These are phyloP conservation scores for Endomychus coccineus DNA, from an alignment of 2,888 invertebrate species.

Conservation along the genomic window DNA sequence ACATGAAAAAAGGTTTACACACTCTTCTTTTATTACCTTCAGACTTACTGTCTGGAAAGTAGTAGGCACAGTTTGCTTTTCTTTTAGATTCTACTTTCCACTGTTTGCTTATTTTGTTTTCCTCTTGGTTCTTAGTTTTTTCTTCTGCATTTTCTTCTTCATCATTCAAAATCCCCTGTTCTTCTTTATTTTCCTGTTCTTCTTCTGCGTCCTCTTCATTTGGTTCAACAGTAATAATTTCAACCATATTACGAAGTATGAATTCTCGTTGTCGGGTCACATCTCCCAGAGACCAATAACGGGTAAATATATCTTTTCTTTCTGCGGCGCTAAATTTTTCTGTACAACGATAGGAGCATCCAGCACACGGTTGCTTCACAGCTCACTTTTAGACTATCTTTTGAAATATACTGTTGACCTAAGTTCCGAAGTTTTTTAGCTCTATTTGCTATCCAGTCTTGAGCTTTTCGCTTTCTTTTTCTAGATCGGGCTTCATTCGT, in stretches of 20 bases:
- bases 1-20: conserved; percentile 4
- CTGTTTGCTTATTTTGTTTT: no score
- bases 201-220: no score
- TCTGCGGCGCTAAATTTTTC: conserved; percentile 8
- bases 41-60: no score
- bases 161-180: no score
- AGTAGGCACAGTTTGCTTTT: no score
- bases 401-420: conserved; percentile 1
- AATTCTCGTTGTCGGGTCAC: conserved; percentile 13
- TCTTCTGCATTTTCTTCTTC: conserved; percentile 6
- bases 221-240: no score
- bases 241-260: no score
- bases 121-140: conserved; percentile 3
- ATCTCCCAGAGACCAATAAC: conserved; percentile 12
- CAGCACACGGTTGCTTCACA: background rate
- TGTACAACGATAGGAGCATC: conserved; percentile 2
- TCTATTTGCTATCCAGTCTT: background rate
- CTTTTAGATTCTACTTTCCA: no score
- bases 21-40: conserved; percentile 14
- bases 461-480: background rate
- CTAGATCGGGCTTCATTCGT: background rate
- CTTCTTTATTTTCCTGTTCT: no score
- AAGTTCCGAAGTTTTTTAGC: conserved; percentile 1
- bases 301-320: conserved; percentile 12
- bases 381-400: background rate